A percentile compares a stretch with the other conserved stretches of the same genome.
Conservation (phyloP, 1,140 invertebrate species). For the Solenopsis invicta region DNA sequence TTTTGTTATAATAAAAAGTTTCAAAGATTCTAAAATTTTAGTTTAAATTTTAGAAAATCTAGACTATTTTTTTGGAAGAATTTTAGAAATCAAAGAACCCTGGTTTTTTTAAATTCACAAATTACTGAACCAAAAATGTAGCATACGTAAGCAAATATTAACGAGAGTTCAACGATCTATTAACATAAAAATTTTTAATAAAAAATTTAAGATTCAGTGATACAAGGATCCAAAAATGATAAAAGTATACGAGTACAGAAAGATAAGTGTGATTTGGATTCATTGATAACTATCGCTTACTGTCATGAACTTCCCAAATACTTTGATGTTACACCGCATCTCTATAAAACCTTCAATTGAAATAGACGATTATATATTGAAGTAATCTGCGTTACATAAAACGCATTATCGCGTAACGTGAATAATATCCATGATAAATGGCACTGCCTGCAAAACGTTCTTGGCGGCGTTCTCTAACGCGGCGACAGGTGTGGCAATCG, state of each 20-base stretch:
- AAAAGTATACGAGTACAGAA: not conserved
- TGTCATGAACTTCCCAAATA: not conserved
- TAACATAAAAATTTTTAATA: conserved; percentile 1
- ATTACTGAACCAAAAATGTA: not conserved
- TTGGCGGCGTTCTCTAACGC: not conserved
- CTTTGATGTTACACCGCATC: not conserved
- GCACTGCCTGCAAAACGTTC: not conserved
- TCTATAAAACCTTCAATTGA: not conserved
- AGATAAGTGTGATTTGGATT: not conserved
- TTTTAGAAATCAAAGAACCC: not conserved
- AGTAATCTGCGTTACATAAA: conserved; percentile 2
- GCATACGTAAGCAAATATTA: not conserved
- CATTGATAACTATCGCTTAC: not conserved
- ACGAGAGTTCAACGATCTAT: not conserved
- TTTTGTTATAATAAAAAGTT: not conserved
- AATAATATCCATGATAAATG: not conserved
- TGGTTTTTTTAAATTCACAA: not conserved
- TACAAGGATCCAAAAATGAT: not conserved
- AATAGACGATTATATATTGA: conserved; percentile 1
- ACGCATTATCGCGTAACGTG: not conserved
- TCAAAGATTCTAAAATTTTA: not conserved
- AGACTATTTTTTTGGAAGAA: not conserved
- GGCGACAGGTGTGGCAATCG: not conserved
- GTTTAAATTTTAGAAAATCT: not conserved
- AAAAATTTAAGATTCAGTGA: not conserved